A percentile compares a stretch with the other conserved stretches of the same genome.
Evolutionary conservation across 2,113 vertebrate species (phyloP).

Genomic region (Lonchura striata): DNA sequence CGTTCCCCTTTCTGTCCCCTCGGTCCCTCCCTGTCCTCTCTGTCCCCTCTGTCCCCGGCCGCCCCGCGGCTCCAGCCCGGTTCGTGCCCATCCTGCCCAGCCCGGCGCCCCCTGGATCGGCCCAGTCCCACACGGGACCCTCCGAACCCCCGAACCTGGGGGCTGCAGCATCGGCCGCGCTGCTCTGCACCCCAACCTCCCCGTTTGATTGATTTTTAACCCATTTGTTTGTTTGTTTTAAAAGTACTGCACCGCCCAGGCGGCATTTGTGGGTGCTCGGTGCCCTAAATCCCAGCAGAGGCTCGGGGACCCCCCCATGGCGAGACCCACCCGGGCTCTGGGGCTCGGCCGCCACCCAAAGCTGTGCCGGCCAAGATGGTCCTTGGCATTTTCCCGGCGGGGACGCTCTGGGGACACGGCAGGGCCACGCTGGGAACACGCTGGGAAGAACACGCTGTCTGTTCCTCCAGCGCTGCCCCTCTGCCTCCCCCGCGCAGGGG

Average conservation of each 20-base stretch:
- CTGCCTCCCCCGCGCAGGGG: neutral
- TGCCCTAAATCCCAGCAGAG: no score
- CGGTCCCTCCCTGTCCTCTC: fast-evolving
- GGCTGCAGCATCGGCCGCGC: neutral
- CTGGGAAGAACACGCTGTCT: neutral
- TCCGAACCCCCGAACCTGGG: neutral
- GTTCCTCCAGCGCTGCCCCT: neutral
- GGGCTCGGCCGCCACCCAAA: fast-evolving
- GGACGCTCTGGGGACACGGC: fast-evolving
- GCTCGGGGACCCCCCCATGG: fast-evolving
- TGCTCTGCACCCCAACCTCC: neutral
- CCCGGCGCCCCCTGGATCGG: fast-evolving
- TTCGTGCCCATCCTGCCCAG: neutral
- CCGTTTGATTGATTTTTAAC: fast-evolving
- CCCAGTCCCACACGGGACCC: fast-evolving
- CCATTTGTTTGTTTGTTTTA: neutral
- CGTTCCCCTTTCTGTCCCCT: no score
- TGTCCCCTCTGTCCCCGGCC: no score
- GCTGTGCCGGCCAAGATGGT: neutral
- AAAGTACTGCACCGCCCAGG: neutral
- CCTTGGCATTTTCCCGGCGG: neutral
- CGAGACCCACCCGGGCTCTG: fast-evolving
- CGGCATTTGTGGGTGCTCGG: neutral
- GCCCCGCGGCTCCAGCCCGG: no score
- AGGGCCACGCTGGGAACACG: neutral